Percentiles rank a stretch among this genome's conserved stretches.
These are phyloP conservation scores for Mythimna impura DNA, from an alignment of 2,888 invertebrate genomes.

Conservation along the genomic window DNA sequence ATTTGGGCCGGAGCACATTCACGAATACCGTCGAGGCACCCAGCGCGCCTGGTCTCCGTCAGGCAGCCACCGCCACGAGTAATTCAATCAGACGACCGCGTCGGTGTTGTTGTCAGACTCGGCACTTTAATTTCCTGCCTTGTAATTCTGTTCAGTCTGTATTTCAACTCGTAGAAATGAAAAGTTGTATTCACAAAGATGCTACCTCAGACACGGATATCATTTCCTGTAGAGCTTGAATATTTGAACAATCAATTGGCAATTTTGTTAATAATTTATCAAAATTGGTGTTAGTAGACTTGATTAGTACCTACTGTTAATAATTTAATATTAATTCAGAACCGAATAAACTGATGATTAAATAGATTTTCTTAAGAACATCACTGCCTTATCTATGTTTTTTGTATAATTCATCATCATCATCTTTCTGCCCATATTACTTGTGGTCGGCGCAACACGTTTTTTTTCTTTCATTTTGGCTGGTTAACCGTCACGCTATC, in stretches of 20 bases:
- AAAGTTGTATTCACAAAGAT: neutral
- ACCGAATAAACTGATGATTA: neutral
- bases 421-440: too few species aligned
- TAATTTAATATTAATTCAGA: neutral
- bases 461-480: too few species aligned
- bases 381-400: too few species aligned
- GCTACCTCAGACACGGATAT: neutral
- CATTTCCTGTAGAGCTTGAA: neutral
- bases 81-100: conserved; percentile 53
- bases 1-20: conserved; percentile 22
- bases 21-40: conserved; percentile 13
- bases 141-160: conserved; percentile 15
- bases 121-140: conserved; percentile 72
- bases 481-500: too few species aligned
- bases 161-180: neutral
- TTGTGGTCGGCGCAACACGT: too few species aligned
- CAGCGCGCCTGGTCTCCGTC: conserved; percentile 8
- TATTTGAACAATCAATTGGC: neutral
- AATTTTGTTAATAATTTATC: too few species aligned
- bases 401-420: too few species aligned
- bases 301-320: too few species aligned
- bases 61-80: conserved; percentile 36
- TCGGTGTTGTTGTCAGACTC: conserved; percentile 49
- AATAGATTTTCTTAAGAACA: neutral
- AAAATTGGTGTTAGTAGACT: too few species aligned